phyloP scores from a whole-genome alignment of 2,113 vertebrate genomes.

The Bagarius yarrelli region DNA sequence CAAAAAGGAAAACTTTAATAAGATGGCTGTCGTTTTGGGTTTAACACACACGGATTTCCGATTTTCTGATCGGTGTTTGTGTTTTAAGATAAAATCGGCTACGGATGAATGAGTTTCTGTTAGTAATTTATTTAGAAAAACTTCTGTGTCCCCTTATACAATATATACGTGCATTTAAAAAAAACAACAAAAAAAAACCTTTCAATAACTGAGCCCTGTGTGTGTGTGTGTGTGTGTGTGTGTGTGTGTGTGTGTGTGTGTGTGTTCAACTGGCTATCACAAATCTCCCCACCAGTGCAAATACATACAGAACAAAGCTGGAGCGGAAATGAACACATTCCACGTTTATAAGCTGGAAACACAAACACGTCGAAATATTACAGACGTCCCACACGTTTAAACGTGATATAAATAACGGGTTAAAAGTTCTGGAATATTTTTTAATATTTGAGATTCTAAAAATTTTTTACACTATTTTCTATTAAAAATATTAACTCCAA shows the following conservation, averaged over 20 bases:
- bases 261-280: too few relatives aligned
- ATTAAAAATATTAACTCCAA: not conserved
- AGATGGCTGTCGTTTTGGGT: constrained; percentile 7
- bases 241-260: not conserved
- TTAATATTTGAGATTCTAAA: not conserved
- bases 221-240: not conserved
- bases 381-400: too few relatives aligned
- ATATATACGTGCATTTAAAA: too few relatives aligned
- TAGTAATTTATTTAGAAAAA: not conserved
- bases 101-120: not conserved
- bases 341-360: not conserved
- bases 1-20: not conserved
- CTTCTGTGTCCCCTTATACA: not conserved
- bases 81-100: too few relatives aligned
- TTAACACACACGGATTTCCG: not conserved
- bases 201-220: constrained; percentile 2
- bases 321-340: constrained; percentile 48
- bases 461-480: not conserved
- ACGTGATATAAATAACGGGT: not conserved
- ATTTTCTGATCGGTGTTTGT: not conserved
- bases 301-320: constrained; percentile 8
- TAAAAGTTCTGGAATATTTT: not conserved
- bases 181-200: too few relatives aligned
- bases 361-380: too few relatives aligned
- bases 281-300: not conserved